These are phyloP conservation scores for Zophobas morio DNA, from an alignment of 1,140 invertebrate genomes.

Conservation along the genomic window DNA sequence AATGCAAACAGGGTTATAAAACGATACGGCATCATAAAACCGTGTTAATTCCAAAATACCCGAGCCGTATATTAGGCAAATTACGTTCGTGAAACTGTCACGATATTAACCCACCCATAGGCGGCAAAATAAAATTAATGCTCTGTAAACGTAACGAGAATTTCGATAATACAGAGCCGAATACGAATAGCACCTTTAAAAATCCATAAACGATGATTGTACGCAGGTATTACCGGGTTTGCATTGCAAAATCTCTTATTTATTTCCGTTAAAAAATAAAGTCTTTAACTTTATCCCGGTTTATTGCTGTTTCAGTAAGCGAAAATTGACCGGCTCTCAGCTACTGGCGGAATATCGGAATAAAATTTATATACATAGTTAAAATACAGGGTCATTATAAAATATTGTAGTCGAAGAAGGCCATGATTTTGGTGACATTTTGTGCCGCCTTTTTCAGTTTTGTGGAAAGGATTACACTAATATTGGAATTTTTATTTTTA, in stretches of 20 bases:
- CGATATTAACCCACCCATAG: conserved; percentile 39
- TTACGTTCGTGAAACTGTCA: conserved; percentile 41
- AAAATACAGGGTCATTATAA: too few relatives aligned
- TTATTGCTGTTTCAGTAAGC: too few relatives aligned
- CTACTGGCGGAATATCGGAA: too few relatives aligned
- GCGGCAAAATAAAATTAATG: conserved; percentile 41
- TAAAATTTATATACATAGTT: too few relatives aligned
- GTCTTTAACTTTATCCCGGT: neutral
- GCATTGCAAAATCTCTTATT: neutral
- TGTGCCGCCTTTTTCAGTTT: too few relatives aligned
- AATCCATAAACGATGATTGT: conserved; percentile 28
- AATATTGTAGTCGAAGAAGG: too few relatives aligned
- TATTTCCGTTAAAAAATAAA: neutral
- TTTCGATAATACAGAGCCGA: conserved; percentile 7
- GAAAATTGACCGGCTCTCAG: too few relatives aligned
- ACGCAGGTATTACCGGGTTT: neutral
- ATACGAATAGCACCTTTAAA: conserved; percentile 19
- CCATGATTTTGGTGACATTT: too few relatives aligned
- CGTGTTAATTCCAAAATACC: conserved; percentile 42
- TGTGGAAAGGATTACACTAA: too few relatives aligned
- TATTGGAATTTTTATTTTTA: too few relatives aligned
- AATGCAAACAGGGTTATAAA: conserved; percentile 42
- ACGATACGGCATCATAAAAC: conserved; percentile 41
- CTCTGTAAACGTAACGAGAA: conserved; percentile 38
- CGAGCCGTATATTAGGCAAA: conserved; percentile 41